Base-by-base conservation (phyloP, 2,113 vertebrate species). In the Taxidea taxus region DNA sequence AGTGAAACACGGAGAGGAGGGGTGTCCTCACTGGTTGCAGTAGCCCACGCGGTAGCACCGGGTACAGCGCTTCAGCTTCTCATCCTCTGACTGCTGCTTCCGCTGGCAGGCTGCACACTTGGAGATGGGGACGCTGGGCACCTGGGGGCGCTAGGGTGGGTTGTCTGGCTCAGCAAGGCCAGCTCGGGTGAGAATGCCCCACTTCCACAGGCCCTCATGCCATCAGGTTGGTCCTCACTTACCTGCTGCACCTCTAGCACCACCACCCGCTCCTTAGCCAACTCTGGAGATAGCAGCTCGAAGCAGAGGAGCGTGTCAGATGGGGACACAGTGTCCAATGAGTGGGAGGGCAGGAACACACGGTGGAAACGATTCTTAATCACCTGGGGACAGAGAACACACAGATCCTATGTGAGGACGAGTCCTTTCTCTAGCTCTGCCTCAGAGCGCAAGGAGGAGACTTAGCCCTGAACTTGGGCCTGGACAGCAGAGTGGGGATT, bases 41-140 rank as follows among this genome's bases (percentile, higher is more conserved):
- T 99, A 99, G 98, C 99, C 99, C 4, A 99, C 99, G 1, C 99
- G 99, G 97, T 99, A 99, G 98, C 99, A 99, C 89, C 99, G 99
- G 44, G 99, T 99, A 97, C 99, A 99, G 5, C 99, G 99, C 97
- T 98, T 99, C 97, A 99, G 98, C 96, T 99, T 99, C 98, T 99
- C 99, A 2, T 99, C 99, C 44, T 99, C 99, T 0, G 99, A 98
- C 94, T 99, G 98, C 29, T 99, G 99, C 83, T 99, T 99, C 98
- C 99, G 99, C 98, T 99, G 99, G 98, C 99, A 99, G 95, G 99
- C 99, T 0, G 99, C 99, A 87, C 99, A 99, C 98, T 99, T 99
- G 83, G 99, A 99, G 4, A 99, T 99, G 14, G 99, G 99, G 90
- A 99, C 98, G 9, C 99, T 99, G 60, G 99, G 99, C 80, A 99